phyloP scores from a whole-genome alignment of 2,797 vertebrate species.

The Labeo calbasu region DNA sequence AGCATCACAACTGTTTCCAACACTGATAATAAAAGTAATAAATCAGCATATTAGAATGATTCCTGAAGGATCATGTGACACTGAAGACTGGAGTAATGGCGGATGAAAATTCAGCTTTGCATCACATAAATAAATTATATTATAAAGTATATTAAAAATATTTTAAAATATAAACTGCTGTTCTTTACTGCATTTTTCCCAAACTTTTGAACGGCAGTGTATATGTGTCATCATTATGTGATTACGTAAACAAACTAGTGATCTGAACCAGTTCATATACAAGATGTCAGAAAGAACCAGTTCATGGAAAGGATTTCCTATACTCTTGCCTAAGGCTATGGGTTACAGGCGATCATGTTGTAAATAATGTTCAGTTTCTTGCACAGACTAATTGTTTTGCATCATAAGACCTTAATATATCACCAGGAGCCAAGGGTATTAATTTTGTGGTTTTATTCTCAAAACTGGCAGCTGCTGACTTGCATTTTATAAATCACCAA shows the following conservation, averaged over 20 bases:
- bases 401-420: neutral
- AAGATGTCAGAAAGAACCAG: neutral
- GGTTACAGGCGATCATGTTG: neutral
- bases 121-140: too few relatives aligned
- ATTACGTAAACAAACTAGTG: neutral
- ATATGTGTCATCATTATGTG: neutral
- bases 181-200: too few relatives aligned
- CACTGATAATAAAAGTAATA: too few relatives aligned
- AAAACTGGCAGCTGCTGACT: neutral
- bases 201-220: neutral
- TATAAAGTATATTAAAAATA: too few relatives aligned
- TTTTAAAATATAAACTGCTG: too few relatives aligned
- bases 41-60: too few relatives aligned
- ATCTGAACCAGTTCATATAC: neutral
- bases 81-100: too few relatives aligned
- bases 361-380: neutral
- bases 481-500: neutral
- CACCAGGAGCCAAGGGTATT: neutral
- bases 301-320: neutral
- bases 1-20: too few relatives aligned
- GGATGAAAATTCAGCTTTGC: too few relatives aligned
- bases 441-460: neutral
- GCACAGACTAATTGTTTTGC: neutral
- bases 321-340: neutral
- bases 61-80: too few relatives aligned